These are phyloP conservation scores for Uropsilus gracilis DNA, from an alignment of 2,113 vertebrate genomes.

Conservation along the genomic window DNA sequence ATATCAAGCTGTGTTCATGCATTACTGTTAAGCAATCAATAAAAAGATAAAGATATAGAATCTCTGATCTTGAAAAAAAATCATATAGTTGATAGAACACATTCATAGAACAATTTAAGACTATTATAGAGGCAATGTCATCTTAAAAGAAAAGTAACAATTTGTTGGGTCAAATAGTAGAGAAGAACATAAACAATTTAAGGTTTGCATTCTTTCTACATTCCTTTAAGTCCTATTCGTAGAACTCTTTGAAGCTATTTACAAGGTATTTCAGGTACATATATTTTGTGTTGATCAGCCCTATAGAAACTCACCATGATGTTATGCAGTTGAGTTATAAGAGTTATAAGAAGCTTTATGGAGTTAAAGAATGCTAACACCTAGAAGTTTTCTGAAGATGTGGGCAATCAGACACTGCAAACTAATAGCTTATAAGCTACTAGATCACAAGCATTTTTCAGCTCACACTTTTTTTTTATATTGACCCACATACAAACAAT, in stretches of 20 bases:
- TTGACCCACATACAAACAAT: not conserved
- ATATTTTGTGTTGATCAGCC: not conserved
- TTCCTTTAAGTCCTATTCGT: not conserved
- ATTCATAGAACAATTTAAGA: not conserved
- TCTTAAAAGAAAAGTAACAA: conserved; percentile 23
- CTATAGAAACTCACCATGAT: not conserved
- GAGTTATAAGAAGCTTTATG: too few relatives aligned
- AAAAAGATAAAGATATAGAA: conserved; percentile 24
- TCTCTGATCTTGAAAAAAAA: not conserved
- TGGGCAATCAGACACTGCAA: not conserved
- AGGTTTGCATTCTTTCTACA: not conserved
- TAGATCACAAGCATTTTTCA: not conserved
- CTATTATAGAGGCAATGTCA: not conserved
- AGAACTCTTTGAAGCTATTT: conserved; percentile 25
- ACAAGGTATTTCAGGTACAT: not conserved
- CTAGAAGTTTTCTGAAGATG: not conserved
- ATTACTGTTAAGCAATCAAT: not conserved
- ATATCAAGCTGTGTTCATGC: not conserved
- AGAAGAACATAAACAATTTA: not conserved
- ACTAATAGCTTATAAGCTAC: not conserved
- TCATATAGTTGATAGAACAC: not conserved
- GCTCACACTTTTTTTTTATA: not conserved
- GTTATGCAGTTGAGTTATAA: not conserved
- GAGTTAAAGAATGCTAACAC: not conserved
- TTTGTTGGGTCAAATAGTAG: not conserved